phyloP scores from a whole-genome alignment of 2,113 vertebrate genomes.

The Leptosomus discolor region DNA sequence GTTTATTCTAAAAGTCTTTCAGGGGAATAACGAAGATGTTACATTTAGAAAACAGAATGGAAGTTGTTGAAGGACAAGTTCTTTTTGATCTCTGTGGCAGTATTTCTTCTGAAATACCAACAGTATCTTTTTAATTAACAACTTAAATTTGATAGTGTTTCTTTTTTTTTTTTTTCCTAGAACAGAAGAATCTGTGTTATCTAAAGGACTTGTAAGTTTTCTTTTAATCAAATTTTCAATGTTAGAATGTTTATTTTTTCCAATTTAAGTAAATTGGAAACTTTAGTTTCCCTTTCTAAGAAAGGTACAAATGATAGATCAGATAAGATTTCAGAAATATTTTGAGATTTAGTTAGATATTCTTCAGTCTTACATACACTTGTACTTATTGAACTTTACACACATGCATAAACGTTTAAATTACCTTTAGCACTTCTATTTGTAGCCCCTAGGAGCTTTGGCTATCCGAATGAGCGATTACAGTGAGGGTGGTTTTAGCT shows the following conservation, averaged over 20 bases:
- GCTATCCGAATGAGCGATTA: neutral
- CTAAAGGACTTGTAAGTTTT: conserved; percentile 91
- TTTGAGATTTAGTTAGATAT: neutral
- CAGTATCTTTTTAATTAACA: neutral
- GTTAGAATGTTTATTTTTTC: neutral
- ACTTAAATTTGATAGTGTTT: neutral
- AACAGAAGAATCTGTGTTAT: conserved; percentile 87
- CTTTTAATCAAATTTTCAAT: neutral
- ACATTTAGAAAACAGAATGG: neutral
- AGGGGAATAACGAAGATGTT: neutral
- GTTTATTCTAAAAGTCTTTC: neutral
- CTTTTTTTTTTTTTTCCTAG: conserved; percentile 69
- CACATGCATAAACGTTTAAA: neutral
- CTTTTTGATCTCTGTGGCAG: neutral
- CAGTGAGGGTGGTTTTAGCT: neutral
- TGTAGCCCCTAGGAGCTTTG: neutral
- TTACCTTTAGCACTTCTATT: neutral
- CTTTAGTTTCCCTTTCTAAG: neutral
- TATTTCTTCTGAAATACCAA: neutral
- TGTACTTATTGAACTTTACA: neutral
- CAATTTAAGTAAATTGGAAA: neutral
- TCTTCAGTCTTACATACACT: neutral
- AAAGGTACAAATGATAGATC: neutral
- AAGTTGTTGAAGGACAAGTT: neutral
- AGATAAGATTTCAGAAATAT: neutral